Conservation (phyloP, 2,113 vertebrate genomes). For the Naja naja region DNA sequence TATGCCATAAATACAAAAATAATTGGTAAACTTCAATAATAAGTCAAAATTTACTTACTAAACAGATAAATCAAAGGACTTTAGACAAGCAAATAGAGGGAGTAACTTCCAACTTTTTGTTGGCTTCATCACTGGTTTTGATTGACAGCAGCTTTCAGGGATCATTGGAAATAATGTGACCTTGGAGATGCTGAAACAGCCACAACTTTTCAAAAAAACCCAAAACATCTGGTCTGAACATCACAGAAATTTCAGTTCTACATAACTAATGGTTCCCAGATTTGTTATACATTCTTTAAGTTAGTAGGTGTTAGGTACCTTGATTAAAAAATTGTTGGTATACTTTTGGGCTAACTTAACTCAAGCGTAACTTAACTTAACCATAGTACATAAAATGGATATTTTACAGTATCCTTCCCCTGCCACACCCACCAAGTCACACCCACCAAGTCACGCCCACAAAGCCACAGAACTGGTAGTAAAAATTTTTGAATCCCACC, state of each 20-base stretch:
- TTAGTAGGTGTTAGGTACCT: not conserved
- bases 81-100: not conserved
- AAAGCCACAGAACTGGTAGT: no score
- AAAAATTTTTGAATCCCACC: no score
- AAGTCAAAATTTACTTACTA: not conserved
- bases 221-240: not conserved
- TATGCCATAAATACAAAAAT: not conserved
- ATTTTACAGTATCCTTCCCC: no score
- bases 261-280: not conserved
- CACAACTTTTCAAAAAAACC: not conserved
- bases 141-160: not conserved
- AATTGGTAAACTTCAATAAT: not conserved
- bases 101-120: not conserved
- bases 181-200: not conserved
- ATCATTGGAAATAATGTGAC: not conserved
- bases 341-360: not conserved
- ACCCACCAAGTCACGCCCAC: no score
- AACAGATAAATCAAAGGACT: not conserved
- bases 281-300: not conserved
- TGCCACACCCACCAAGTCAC: no score
- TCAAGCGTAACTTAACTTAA: no score
- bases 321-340: not conserved
- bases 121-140: not conserved
- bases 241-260: not conserved
- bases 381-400: no score